Evolutionary conservation across 2,888 invertebrate species (phyloP), one percentile per base, ranked within the genome.

Genomic region (Elysia crispata): DNA sequence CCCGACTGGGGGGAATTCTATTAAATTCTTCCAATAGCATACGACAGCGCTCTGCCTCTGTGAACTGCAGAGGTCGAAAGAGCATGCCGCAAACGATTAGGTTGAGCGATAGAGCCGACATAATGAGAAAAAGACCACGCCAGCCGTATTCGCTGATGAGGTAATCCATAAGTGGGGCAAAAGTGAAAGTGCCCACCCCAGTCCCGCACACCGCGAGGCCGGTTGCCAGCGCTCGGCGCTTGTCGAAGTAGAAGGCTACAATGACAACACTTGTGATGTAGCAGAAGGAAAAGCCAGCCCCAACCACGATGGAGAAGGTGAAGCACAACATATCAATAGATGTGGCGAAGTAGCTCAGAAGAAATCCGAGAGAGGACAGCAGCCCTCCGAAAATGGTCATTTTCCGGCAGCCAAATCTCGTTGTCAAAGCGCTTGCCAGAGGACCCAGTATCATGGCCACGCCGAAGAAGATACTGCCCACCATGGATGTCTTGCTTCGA

Each of bases 381-480:
- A 91, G 20, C 0, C 91, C 91, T 20, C 92, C 92, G 41, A 85
- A 81, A 41, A 92, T 89, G 15, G 90, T 88, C 67, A 90, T 87
- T 31, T 83, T 84, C 1, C 92, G 85, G 82, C 92, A 92, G 57
- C 92, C 92, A 86, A 87, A 91, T 73, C 88, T 89, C 67, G 91
- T 90, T 15, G 89, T 89, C 5, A 91, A 85, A 11, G 90, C 88
- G 80, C 91, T 89, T 11, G 91, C 88, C 11, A 92, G 79, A 11
- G 92, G 92, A n/a, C 91, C 92, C 49, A 88, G 88, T n/a, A 92
- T 86, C 69, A 98, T 93, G 11, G 98, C 97, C 94, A 97, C 96
- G 64, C 97, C 96, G 95, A 97, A 96, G 91, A 98, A 97, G 75
- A 98, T 93, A 76, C 97, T 96, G 1, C 96, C 97, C 82, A 97